Base-by-base conservation (phyloP, 2,888 invertebrate genomes). In the Melanostoma mellinum region DNA sequence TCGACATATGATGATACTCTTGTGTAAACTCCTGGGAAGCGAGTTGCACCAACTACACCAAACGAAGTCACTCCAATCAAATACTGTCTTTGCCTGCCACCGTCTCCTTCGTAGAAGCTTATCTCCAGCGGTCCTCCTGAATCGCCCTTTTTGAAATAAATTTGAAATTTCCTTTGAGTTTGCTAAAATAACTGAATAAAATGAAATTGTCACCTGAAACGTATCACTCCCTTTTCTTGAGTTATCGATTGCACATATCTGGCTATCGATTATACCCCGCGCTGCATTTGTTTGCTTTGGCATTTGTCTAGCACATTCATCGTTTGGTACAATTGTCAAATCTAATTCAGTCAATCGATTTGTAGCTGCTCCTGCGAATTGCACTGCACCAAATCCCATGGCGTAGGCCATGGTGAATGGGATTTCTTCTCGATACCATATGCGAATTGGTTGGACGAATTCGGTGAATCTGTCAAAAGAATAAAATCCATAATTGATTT, bases 351-450 rank as follows among this genome's bases (percentile, higher is more conserved):
- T 90, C 33, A 91, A 86, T 0, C 89, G 88, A 85, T 91, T 88
- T 1, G 91, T 89, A 56, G 87, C 87, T 32, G 86, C 84, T 63
- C 88, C 89, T 53, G 87, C 92, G 80, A 92, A 93, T 80, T 90
- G 88, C 0, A 92, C 92, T 74, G 92, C 91, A 0, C 95, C 95
- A 91, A 94, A 94, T 63, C 95, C 95, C 86, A 93, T 93, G 6
- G 94, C 94, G 9, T 93, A 92, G 0, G 92, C 93, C 80, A 89
- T 90, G 0, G 87, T 87, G 53, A 90, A 90, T 10, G 91, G 90
- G 42, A 92, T 86, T 10, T 89, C 86, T 2, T 84, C 74, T 33
- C 86, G 87, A 2, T 90, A 89, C 90, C 93, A 93, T 9, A 95
- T 89, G 84, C 94, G 94, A 2, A 94, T 93, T 0, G 94, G 94